Conservation (phyloP, 2,888 invertebrate species). For the Eupeodes luniger region DNA sequence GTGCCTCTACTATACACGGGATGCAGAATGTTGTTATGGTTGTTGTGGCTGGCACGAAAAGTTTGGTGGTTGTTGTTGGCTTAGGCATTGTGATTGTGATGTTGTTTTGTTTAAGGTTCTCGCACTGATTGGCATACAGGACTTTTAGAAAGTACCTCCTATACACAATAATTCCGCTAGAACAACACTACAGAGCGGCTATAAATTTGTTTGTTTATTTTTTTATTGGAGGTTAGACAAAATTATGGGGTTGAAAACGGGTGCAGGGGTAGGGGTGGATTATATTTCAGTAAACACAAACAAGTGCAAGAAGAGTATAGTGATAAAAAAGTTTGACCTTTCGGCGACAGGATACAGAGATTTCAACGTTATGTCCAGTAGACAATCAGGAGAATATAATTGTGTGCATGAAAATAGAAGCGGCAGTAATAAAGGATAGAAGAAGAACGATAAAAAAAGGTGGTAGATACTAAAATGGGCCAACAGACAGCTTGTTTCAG, state of each 20-base stretch:
- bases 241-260: background rate
- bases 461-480: too few relatives aligned
- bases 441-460: too few relatives aligned
- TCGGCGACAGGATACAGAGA: too few relatives aligned
- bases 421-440: too few relatives aligned
- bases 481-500: too few relatives aligned
- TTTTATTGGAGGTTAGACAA: background rate
- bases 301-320: background rate
- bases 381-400: too few relatives aligned
- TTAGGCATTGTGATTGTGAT: conserved; percentile 59
- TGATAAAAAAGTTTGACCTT: background rate
- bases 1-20: background rate
- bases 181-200: background rate
- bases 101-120: conserved; percentile 76
- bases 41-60: conserved; percentile 19
- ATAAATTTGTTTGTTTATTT: conserved; percentile 1
- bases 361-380: too few relatives aligned
- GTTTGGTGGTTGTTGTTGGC: background rate
- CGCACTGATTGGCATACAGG: conserved; percentile 68
- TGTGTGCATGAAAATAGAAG: too few relatives aligned
- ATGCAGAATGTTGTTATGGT: conserved; percentile 8
- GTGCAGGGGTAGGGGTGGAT: background rate
- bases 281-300: background rate
- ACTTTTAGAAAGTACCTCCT: conserved; percentile 41
- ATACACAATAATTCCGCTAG: background rate